phyloP scores from a whole-genome alignment of 1,140 invertebrate genomes.

The Eumaeus atala region DNA sequence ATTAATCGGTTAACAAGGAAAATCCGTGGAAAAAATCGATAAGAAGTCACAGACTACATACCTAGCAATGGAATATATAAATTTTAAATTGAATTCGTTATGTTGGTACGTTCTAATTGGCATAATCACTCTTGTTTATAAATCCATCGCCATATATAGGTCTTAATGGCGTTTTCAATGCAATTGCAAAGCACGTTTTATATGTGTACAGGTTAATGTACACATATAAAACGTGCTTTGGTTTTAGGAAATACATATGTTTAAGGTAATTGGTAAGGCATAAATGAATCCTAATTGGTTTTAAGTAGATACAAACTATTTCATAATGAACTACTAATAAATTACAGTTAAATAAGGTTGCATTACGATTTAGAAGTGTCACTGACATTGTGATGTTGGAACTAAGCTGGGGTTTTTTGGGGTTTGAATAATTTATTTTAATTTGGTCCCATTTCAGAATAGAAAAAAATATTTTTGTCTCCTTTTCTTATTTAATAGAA shows the following conservation, averaged over 20 bases:
- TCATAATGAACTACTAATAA: no score
- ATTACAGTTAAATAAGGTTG: no score
- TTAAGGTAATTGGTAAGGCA: constrained; percentile 28
- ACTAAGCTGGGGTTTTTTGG: neutral
- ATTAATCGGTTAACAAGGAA: constrained; percentile 4
- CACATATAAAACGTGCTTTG: no score
- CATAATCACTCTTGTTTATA: constrained; percentile 30
- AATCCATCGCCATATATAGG: constrained; percentile 28
- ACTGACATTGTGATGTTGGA: no score
- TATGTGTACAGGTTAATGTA: constrained; percentile 30
- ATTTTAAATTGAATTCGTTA: constrained; percentile 20
- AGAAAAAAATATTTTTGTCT: no score
- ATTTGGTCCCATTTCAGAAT: no score
- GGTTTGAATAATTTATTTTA: neutral
- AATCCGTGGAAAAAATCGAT: constrained; percentile 9
- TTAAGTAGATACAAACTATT: no score
- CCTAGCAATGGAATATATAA: constrained; percentile 13
- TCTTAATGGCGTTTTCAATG: constrained; percentile 25
- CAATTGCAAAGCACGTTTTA: constrained; percentile 21
- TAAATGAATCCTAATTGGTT: no score
- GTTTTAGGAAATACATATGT: constrained; percentile 34
- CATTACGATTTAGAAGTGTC: constrained; percentile 4
- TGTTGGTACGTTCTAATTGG: constrained; percentile 23
- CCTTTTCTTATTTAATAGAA: no score
- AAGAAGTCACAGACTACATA: no score